Conservation (phyloP, 2,888 invertebrate genomes). For the Melitaea athalia region DNA sequence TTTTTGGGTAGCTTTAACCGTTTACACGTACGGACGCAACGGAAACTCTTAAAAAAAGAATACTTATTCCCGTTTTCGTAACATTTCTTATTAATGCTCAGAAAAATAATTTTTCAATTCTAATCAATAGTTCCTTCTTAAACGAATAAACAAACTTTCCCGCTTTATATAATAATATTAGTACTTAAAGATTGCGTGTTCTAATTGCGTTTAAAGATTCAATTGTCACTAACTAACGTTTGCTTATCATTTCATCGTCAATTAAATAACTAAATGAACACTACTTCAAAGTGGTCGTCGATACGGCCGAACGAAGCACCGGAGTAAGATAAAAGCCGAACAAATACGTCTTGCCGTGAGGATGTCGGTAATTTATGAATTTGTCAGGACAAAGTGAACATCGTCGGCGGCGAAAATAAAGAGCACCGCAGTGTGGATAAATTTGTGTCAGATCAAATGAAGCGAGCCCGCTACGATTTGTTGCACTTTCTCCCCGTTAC, state of each 20-base stretch:
- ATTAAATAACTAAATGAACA: slow-evolving; percentile 43
- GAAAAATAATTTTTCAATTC: too few species aligned
- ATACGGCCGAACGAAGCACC: slow-evolving; percentile 68
- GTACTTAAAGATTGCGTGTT: not conserved
- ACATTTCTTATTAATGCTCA: too few species aligned
- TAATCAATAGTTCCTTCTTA: too few species aligned
- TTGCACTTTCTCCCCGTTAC: slow-evolving; percentile 70
- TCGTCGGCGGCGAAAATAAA: slow-evolving; percentile 76
- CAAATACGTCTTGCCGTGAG: slow-evolving; percentile 63
- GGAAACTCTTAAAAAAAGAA: too few species aligned
- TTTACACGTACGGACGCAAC: too few species aligned
- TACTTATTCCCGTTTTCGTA: too few species aligned
- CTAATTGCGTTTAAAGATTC: not conserved
- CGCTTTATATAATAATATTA: not conserved
- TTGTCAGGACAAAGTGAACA: slow-evolving; percentile 80
- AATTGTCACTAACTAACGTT: not conserved
- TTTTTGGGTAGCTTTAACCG: too few species aligned
- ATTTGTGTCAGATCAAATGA: slow-evolving; percentile 82
- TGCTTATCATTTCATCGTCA: slow-evolving; percentile 39
- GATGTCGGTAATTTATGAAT: slow-evolving; percentile 83
- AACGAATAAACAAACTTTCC: too few species aligned
- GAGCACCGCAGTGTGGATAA: slow-evolving; percentile 74
- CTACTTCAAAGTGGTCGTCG: slow-evolving; percentile 72
- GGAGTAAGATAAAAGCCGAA: slow-evolving; percentile 72
- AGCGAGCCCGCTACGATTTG: slow-evolving; percentile 71